These are phyloP conservation scores for Diplazon laetatorius DNA, from an alignment of 2,888 invertebrate species.

Conservation along the genomic window DNA sequence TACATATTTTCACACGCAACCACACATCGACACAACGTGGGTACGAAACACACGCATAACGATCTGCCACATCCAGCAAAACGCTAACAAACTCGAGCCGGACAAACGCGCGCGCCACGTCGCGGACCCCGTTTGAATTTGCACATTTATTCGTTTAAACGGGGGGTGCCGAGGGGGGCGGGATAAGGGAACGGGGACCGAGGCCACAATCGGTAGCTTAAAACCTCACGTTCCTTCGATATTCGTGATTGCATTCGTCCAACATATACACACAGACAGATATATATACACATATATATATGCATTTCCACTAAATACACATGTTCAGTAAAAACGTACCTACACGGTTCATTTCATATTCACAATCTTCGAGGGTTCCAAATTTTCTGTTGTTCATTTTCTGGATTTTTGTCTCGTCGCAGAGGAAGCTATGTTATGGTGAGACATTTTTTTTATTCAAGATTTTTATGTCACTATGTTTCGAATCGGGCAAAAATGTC, in stretches of 20 bases:
- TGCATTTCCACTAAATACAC: conserved; percentile 31
- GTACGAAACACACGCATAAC: conserved; percentile 40
- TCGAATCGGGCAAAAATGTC: too few relatives aligned
- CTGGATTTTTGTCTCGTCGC: too few relatives aligned
- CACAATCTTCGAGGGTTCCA: conserved; percentile 69
- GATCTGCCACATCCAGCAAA: conserved; percentile 34
- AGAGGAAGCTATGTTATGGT: too few relatives aligned
- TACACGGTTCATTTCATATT: conserved; percentile 74
- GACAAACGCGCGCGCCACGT: conserved; percentile 10
- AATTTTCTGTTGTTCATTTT: conserved; percentile 29
- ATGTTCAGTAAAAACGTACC: conserved; percentile 18
- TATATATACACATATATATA: conserved; percentile 26
- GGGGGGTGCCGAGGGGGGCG: too few relatives aligned
- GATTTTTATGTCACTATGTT: too few relatives aligned
- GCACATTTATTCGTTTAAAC: conserved; percentile 81
- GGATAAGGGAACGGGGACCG: too few relatives aligned
- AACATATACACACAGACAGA: conserved; percentile 9
- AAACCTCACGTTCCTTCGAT: conserved; percentile 71
- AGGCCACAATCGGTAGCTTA: conserved; percentile 73
- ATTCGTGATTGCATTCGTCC: conserved; percentile 66
- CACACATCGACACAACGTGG: not conserved
- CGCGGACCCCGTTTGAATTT: conserved; percentile 76
- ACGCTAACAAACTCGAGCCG: conserved; percentile 38
- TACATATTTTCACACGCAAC: not conserved
- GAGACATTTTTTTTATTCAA: too few relatives aligned